A percentile compares a stretch with the other conserved stretches of the same genome.
Evolutionary conservation across 2,797 vertebrate species (phyloP).

Genomic region (Denticeps clupeoides): DNA sequence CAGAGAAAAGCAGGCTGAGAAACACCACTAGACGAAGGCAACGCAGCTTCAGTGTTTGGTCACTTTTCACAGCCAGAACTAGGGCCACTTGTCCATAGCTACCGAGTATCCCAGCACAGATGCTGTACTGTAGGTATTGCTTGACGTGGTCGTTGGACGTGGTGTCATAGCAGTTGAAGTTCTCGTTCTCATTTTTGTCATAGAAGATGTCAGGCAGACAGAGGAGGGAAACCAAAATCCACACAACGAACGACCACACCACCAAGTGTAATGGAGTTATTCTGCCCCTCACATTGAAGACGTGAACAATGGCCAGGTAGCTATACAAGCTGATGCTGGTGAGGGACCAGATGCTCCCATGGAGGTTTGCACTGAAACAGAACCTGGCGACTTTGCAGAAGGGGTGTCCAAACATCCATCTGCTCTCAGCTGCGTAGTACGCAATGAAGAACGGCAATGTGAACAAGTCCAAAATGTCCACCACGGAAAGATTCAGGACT

Average conservation of each 20-base stretch:
- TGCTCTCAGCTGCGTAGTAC: constrained; percentile 43
- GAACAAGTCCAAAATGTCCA: constrained; percentile 65
- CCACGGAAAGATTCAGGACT: constrained; percentile 59
- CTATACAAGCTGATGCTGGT: constrained; percentile 70
- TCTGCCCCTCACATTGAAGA: constrained; percentile 51
- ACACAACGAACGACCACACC: constrained; percentile 40
- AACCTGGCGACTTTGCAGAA: constrained; percentile 64
- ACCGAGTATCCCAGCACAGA: too few relatives aligned
- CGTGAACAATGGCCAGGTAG: constrained; percentile 68
- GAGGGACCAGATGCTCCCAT: constrained; percentile 73
- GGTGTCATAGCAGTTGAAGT: constrained; percentile 40
- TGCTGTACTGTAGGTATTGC: constrained; percentile 49
- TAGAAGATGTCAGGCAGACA: constrained; percentile 54
- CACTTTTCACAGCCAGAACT: constrained; percentile 40
- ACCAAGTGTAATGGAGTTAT: constrained; percentile 27
- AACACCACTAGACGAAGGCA: constrained; percentile 56
- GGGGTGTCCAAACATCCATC: constrained; percentile 56
- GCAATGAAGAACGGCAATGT: constrained; percentile 63
- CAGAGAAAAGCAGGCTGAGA: constrained; percentile 56
- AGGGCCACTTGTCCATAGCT: constrained; percentile 54
- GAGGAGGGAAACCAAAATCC: constrained; percentile 53
- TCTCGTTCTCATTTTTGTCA: constrained; percentile 26
- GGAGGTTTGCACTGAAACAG: constrained; percentile 69
- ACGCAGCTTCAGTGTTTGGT: constrained; percentile 36
- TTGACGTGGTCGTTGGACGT: neutral